Conservation (phyloP, 1,140 invertebrate genomes). For the Scaptomyza hsui region DNA sequence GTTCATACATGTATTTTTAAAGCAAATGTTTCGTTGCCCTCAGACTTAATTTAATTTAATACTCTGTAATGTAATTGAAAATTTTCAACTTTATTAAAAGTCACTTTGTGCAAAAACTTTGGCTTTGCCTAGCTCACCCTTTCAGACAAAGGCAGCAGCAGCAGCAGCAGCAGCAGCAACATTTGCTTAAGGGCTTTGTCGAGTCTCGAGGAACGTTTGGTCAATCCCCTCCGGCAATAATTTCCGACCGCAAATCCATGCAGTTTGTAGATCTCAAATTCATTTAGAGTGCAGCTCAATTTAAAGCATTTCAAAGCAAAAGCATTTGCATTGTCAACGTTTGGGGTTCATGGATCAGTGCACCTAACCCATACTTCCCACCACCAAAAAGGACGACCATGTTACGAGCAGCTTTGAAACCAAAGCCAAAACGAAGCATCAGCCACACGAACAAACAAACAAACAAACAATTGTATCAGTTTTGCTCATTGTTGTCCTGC, state of each 20-base stretch:
- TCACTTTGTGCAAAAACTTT: no score
- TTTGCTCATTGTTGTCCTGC: slow-evolving; percentile 11
- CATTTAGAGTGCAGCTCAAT: slow-evolving; percentile 20
- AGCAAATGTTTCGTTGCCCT: no score
- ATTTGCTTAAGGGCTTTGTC: slow-evolving; percentile 11
- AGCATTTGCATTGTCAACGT: slow-evolving; percentile 26
- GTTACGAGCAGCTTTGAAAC: neutral
- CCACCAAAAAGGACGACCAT: neutral
- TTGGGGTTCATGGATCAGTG: slow-evolving; percentile 6
- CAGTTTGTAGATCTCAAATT: slow-evolving; percentile 7
- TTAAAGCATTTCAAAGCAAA: slow-evolving; percentile 18
- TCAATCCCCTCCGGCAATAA: slow-evolving; percentile 24
- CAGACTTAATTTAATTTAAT: no score
- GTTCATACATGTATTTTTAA: no score
- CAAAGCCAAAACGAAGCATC: slow-evolving; percentile 11
- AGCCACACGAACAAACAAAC: slow-evolving; percentile 3
- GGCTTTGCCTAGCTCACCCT: neutral
- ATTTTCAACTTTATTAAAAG: no score
- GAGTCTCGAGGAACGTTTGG: neutral
- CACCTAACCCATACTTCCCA: neutral
- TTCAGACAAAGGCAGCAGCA: neutral
- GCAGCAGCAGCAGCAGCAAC: neutral
- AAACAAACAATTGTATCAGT: slow-evolving; percentile 13
- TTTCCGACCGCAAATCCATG: slow-evolving; percentile 23
- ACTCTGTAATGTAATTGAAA: no score